These are phyloP conservation scores for Dione juno DNA, from an alignment of 2,888 invertebrate species.

Conservation along the genomic window DNA sequence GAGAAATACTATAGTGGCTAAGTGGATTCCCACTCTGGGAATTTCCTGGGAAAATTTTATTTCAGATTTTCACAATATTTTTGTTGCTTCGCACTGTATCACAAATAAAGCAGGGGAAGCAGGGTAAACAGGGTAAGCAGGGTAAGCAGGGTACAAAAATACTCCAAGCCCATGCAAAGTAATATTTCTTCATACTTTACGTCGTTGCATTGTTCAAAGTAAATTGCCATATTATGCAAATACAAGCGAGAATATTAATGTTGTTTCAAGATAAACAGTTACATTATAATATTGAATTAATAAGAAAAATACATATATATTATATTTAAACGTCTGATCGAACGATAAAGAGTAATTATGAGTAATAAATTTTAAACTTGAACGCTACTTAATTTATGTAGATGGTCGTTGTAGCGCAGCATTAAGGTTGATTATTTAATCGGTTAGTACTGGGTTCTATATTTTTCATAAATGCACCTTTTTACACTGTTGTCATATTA, in stretches of 20 bases:
- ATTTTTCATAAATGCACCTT: not conserved
- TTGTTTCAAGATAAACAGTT: slow-evolving; percentile 15
- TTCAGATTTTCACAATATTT: no score
- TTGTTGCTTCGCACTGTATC: no score
- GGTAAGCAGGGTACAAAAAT: no score
- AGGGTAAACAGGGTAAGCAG: no score
- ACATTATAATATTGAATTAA: slow-evolving; percentile 7
- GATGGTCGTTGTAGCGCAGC: not conserved
- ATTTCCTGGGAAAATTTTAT: no score
- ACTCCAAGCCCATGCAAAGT: not conserved
- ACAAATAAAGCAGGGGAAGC: no score
- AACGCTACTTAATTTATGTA: slow-evolving; percentile 17
- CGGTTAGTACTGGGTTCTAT: not conserved
- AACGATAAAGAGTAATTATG: slow-evolving; percentile 20
- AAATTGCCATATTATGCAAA: slow-evolving; percentile 21
- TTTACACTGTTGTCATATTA: not conserved
- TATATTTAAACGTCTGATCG: slow-evolving; percentile 11
- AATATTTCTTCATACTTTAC: slow-evolving; percentile 1
- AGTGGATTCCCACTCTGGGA: no score
- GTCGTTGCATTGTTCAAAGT: slow-evolving; percentile 8
- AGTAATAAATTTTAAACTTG: slow-evolving; percentile 13
- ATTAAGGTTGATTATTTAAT: not conserved
- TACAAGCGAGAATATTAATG: slow-evolving; percentile 18
- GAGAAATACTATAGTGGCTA: no score
- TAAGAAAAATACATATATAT: slow-evolving; percentile 20